Percentiles rank a stretch among this genome's conserved stretches.
phyloP scores from a whole-genome alignment of 2,888 invertebrate species.

The Himalopsyche kuldschensis region DNA sequence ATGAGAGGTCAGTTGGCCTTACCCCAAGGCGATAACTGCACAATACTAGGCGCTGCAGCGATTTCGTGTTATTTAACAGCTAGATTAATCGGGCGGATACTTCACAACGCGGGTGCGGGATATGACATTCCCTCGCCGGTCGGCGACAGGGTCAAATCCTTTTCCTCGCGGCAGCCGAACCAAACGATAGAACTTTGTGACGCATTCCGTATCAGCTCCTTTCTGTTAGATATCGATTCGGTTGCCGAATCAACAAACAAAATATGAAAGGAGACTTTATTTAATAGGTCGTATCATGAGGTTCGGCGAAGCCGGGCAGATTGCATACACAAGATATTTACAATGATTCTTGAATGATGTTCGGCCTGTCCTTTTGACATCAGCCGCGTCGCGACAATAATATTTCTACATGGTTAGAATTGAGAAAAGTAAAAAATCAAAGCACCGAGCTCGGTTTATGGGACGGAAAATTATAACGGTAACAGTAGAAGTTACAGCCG shows the following conservation, averaged over 20 bases:
- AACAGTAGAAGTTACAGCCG: not conserved
- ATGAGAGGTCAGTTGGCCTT: conserved; percentile 9
- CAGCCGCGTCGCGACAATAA: not conserved
- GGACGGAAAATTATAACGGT: not conserved
- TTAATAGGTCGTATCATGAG: not conserved
- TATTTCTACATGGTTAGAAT: not conserved
- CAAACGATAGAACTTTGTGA: not conserved
- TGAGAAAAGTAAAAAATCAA: not conserved
- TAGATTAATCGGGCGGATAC: not conserved
- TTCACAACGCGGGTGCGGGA: not conserved
- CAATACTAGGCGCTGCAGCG: too few species aligned
- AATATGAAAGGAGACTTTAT: not conserved
- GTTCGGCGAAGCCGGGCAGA: conserved; percentile 6
- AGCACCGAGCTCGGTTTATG: not conserved
- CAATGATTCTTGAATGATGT: conserved; percentile 32
- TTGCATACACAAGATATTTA: conserved; percentile 33
- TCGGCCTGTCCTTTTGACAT: conserved; percentile 12
- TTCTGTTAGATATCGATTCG: not conserved
- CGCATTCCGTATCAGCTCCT: not conserved
- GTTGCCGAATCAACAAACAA: not conserved
- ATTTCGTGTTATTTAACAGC: not conserved
- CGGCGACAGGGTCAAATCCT: not conserved
- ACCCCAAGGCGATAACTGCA: not conserved
- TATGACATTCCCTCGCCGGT: not conserved
- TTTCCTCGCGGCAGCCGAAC: not conserved